These are phyloP conservation scores for Yoshiicerus persimilis DNA, from an alignment of 1,140 invertebrate genomes.

Conservation along the genomic window DNA sequence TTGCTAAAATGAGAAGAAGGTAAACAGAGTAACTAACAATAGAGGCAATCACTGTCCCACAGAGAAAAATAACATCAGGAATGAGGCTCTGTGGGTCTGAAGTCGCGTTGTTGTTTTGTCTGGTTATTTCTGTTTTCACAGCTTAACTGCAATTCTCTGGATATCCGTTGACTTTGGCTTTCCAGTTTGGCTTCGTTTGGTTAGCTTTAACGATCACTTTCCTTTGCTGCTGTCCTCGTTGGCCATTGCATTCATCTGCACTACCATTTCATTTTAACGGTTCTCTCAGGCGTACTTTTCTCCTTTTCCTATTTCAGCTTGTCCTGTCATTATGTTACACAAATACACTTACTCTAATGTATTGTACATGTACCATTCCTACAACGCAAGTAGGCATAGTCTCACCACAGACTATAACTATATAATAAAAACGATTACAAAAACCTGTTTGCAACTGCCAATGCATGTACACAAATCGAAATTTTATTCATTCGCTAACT, in stretches of 20 bases:
- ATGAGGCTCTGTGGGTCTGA: not conserved
- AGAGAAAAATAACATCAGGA: not conserved
- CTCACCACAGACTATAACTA: not conserved
- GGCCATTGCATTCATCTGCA: not conserved
- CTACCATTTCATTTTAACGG: not conserved
- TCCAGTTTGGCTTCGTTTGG: not conserved
- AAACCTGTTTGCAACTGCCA: not conserved
- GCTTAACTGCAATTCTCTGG: not conserved
- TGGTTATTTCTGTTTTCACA: not conserved
- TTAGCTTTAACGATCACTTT: not conserved
- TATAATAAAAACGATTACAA: not conserved
- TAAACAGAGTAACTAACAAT: not conserved
- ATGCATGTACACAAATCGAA: not conserved
- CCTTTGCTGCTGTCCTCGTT: not conserved
- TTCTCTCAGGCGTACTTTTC: not conserved
- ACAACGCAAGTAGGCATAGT: too few species aligned
- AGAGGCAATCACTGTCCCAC: not conserved
- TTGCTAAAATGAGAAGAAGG: not conserved
- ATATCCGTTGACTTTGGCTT: not conserved
- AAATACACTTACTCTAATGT: not conserved
- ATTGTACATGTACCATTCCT: too few species aligned
- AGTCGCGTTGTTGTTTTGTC: not conserved
- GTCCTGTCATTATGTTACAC: not conserved
- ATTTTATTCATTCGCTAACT: not conserved
- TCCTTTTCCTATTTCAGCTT: not conserved